Base-by-base conservation (phyloP, 2,113 vertebrate species). In the Hyperoodon ampullatus region DNA sequence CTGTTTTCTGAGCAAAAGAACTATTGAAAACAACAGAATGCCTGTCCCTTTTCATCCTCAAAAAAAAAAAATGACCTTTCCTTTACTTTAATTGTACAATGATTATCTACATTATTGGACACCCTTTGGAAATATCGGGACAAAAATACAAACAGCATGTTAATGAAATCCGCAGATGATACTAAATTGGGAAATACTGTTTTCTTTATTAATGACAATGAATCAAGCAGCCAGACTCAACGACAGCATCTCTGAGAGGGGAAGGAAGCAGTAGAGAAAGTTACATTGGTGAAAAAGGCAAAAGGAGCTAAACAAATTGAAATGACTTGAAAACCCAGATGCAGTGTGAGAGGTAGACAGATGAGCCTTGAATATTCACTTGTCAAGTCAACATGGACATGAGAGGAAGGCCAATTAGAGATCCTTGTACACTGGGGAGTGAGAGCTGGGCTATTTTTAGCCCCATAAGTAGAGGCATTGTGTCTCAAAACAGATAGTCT, bases 81-180 rank as follows among this genome's bases (percentile, higher is more conserved):
- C 39, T 93, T 97, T 77, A 92, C 81, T 96, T 88, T 94, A 86
- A 90, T 71, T 97, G 84, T 92, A 90, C 90, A 84, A 63, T 92
- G 50, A 70, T 88, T 72, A 81, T 68, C 81, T 42, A 33, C 10
- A 30, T 89, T 71, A 92, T 21, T 86, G 78, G 42, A 86, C 80
- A 90, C 88, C 55, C 90, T 96, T 88, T 88, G 66, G 71, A 96
- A 97, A 80, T 96, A 78, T 82, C 88, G 83, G 84, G 61, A 91
- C 77, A 70, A 96, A 90, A 89, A 86, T 88, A 82, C 39, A 78
- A 95, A 95, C 18, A 84, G 82, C 83, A 82, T 0, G 6, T 93
- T 97, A 97, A 97, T 96, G 90, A 87, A 80, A 96, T 95, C 75
- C 77, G 44, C 98, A 98, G 96, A 95, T 88, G 95, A 96, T 75